Base-by-base conservation (phyloP, 2,888 invertebrate species). In the Nemotelus pantherinus region DNA sequence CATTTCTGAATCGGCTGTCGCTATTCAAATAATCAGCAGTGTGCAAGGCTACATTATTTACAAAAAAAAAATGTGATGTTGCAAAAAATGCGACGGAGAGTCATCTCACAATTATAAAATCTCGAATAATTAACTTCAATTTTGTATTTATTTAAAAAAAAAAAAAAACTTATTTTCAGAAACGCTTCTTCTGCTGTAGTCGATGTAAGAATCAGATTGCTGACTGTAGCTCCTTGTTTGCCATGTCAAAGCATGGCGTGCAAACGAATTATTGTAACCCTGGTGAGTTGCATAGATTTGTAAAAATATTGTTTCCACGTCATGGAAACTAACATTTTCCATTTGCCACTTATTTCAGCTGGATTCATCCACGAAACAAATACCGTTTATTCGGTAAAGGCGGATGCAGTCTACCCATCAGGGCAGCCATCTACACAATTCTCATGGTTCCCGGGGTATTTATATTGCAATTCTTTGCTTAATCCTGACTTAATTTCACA, bases 191-290 rank as follows among this genome's bases (percentile, higher is more conserved):
- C 80, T 89, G 89, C 79, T 94, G 94, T 82, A 88, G 88, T 60
- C 86, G 87, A 77, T 90, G 89, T 81, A 87, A 88, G 67, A 90
- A 90, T 79, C 86, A 89, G 77, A 89, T 94, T 70, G 92, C 91
- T 1, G 88, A 89, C 80, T 92, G 92, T 80, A 89, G 89, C 4
- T 91, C 94, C 82, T 89, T 94, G 75, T 93, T 95, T 87, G 92
- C 93, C 65, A 94, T 96, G 93, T 93, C 93, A 7, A 90, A 91
- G 81, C 93, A 93, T 83, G 95, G 95, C 0, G 92, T 94, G 0
- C 92, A 93, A 85, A 92, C 92, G 67, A 93, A 94, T 68, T 96
- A 93, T 84, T 94, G 94, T 58, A 95, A 96, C 87, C 92, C 93
- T 57, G 89, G 91, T 86, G 82, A 83, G 82, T 64, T 76, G 25